Base-by-base conservation (phyloP, 2,888 invertebrate species). In the Drosophila nr. perissopoda region DNA sequence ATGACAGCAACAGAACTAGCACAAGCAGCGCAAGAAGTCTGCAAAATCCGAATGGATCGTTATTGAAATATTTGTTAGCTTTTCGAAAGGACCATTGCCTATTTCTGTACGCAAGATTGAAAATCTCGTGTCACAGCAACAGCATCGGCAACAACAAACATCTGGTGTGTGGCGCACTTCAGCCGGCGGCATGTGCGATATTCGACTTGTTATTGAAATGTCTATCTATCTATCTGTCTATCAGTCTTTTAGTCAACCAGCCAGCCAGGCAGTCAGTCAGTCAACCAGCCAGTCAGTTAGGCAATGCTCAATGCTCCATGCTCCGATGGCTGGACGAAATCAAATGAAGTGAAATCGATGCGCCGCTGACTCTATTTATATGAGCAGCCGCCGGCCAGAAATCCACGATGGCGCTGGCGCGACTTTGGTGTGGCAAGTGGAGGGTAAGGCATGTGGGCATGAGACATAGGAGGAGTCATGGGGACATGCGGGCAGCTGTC, bases 301-400 rank as follows among this genome's bases (percentile, higher is more conserved):
- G 49, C 40, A 34, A 29, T 61, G 42, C 56, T 54, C 45, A 34
- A 34, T 56, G 66, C 40, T 36, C 33, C 33, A 38, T 53, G 40
- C 51, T 68, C 59, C 62, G 59, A 65, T 88, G 60, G 68, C 68
- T 89, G 83, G 85, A 66, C 74, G 73, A 78, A 82, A 89, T 87
- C 74, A 87, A 87, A 90, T 87, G 90, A 90, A 87, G 87, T 89
- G 90, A 89, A 89, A 87, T 90, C 87, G 90, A 87, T 90, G 89
- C 82, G 85, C 87, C 73, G 83, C 71, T 78, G 80, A 82, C 85
- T 90, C 71, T 80, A 87, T 90, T 89, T 82, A 90, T 89, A 90
- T 90, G 73, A 86, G 78, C 76, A 69, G 79, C 79, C 59, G 68
- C 54, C 63, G 71, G 78, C 69, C 64, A 74, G 59, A 60, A 79